A percentile compares a stretch with the other conserved stretches of the same genome.
Conservation (phyloP, 2,888 invertebrate genomes). For the Graphium colonna region DNA sequence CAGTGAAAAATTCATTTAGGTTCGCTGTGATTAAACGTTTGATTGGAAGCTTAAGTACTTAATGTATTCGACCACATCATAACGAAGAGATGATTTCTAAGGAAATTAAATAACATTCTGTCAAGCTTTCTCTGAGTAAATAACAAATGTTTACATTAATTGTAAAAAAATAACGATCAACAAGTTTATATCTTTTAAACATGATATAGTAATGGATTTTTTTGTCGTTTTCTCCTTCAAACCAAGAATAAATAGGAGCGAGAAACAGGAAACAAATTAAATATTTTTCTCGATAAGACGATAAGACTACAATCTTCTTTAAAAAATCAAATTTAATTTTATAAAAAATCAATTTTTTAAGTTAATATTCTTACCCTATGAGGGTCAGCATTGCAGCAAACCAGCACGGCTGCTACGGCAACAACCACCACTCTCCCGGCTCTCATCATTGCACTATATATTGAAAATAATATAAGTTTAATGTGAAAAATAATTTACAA, state of each 20-base stretch:
- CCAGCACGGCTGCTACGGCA: conserved; percentile 54
- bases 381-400: conserved; percentile 61
- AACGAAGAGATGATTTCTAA: conserved; percentile 32
- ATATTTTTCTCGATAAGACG: background rate
- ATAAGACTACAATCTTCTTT: too few species aligned
- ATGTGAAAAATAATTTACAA: too few species aligned
- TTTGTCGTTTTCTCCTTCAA: too few species aligned
- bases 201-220: too few species aligned
- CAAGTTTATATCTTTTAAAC: too few species aligned
- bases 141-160: background rate
- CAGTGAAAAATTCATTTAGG: conserved; percentile 37
- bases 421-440: conserved; percentile 53
- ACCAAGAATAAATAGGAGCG: too few species aligned
- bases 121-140: conserved; percentile 6
- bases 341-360: too few species aligned
- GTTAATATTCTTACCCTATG: conserved; percentile 66
- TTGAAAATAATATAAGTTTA: too few species aligned
- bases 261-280: too few species aligned
- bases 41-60: conserved; percentile 58
- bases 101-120: conserved; percentile 40
- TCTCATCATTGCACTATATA: conserved; percentile 54
- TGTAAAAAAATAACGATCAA: background rate
- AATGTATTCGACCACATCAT: conserved; percentile 38
- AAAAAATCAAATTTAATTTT: too few species aligned
- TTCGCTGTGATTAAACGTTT: conserved; percentile 41